phyloP scores from a whole-genome alignment of 2,113 vertebrate genomes.

The Dendrocopos noguchii region DNA sequence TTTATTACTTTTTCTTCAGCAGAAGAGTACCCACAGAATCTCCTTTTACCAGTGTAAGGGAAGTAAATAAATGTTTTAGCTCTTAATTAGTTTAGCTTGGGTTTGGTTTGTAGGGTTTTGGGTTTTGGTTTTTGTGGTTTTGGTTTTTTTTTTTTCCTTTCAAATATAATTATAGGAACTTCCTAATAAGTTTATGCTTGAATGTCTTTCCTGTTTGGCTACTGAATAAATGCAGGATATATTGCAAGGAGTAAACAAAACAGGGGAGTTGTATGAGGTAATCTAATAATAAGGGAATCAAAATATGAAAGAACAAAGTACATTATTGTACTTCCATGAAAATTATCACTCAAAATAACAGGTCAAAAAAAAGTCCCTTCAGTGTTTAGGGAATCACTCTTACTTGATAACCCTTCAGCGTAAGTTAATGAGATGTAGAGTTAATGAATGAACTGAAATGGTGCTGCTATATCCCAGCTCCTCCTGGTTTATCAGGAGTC shows the following conservation, averaged over 20 bases:
- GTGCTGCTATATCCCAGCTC: neutral
- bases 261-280: neutral
- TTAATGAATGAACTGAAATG: neutral
- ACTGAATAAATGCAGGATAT: neutral
- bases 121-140: no score
- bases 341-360: neutral
- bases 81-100: neutral
- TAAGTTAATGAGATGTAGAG: neutral
- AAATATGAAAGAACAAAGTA: neutral
- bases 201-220: neutral
- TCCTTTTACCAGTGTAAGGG: neutral
- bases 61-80: neutral
- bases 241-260: neutral
- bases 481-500: neutral
- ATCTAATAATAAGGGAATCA: neutral
- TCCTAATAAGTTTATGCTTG: neutral
- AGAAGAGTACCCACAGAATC: neutral
- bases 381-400: neutral
- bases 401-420: rapidly evolving
- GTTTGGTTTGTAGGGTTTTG: neutral
- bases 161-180: neutral
- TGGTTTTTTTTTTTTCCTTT: no score
- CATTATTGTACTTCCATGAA: neutral
- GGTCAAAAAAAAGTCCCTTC: neutral
- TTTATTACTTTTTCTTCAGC: neutral